Percentiles rank a stretch among this genome's conserved stretches.
Conservation (phyloP, 2,797 vertebrate species). For the Phoeniculus purpureus region DNA sequence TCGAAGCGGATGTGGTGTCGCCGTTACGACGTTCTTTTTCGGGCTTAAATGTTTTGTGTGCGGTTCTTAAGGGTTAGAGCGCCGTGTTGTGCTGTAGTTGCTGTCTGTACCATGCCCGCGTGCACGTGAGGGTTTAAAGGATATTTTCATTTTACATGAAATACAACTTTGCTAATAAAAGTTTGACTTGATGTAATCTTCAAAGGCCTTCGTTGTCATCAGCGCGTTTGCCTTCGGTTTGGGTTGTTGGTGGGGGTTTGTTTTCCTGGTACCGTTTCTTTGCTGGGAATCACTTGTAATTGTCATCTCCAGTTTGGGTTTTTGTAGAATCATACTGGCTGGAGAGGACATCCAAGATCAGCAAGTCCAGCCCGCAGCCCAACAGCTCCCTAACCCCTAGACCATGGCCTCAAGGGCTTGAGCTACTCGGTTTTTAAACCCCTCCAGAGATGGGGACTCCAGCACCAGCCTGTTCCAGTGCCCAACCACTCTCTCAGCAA, state of each 20-base stretch:
- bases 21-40: conserved; percentile 35
- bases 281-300: background rate
- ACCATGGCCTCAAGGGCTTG: no score
- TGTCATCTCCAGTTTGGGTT: background rate
- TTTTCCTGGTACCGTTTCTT: background rate
- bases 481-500: no score
- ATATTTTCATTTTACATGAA: conserved; percentile 77
- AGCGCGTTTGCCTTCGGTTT: background rate
- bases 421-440: no score
- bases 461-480: no score
- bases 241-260: no score
- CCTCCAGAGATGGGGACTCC: no score
- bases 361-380: no score
- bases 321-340: background rate
- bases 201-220: conserved; percentile 31
- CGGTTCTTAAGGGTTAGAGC: conserved; percentile 65
- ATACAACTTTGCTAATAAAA: conserved; percentile 82
- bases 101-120: conserved; percentile 76
- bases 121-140: conserved; percentile 72
- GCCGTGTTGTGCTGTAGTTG: conserved; percentile 76
- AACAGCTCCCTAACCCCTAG: no score
- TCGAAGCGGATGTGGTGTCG: conserved; percentile 45
- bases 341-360: no score
- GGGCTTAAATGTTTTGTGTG: conserved; percentile 63
- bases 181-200: conserved; percentile 74